Evolutionary conservation across 2,797 vertebrate species (phyloP), one percentile per base, ranked within the genome.

Genomic region (Botia almorhae): DNA sequence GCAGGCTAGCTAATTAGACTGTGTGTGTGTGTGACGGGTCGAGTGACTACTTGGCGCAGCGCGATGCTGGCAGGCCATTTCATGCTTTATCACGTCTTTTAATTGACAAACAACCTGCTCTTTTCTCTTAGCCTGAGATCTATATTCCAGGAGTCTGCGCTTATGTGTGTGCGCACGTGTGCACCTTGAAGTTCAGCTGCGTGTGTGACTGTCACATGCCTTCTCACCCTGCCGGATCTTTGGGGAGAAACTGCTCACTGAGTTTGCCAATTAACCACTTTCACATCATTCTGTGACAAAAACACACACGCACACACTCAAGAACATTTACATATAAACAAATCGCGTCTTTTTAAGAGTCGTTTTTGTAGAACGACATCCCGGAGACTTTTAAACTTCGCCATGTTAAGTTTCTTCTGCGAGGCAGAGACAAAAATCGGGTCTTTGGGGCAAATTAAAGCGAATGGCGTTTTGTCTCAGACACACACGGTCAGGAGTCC

Each of bases 21-120:
- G 89, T 89, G 92, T 90, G 93, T 92, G 86, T 89, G 91, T 93
- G 91, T 92, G 91, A 92, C 92, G 92, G 91, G 80, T 83, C 76
- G 84, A 87, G 82, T 83, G 83, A 92, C 90, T 91, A 90, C 91
- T 89, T 88, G 85, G 87, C 93, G 90, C 93, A 90, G 90, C 83
- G 91, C 90, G 91, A 90, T 88, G 90, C 86, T 93, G 92, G 92
- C 93, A 94, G 92, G 90, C 92, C 93, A 93, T 95, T 95, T 95
- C 94, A 94, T 94, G 93, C 93, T 94, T 94, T 94, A 94, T 94
- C 94, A 95, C 92, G 87, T 94, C 93, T 94, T 94, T 94, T 94
- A 94, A 94, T 93, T 95, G 93, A 94, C 93, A 94, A 95, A 94
- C 93, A 94, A 93, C 92, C 92, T 93, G 92, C 93, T 93, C 93